phyloP scores from a whole-genome alignment of 2,797 vertebrate genomes.

The Dendrocincla tyrannina region DNA sequence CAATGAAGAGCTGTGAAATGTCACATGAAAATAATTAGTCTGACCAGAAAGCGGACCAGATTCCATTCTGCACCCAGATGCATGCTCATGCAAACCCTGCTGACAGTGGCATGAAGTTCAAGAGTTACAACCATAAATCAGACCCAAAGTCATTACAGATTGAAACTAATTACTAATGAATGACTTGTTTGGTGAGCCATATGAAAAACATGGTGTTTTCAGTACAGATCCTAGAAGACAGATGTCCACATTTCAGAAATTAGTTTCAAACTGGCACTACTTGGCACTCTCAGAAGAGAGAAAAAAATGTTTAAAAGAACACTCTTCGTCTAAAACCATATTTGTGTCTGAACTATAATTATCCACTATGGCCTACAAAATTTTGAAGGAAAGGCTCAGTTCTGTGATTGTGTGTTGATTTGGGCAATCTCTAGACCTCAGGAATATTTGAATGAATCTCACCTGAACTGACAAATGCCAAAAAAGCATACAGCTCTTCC shows the following conservation, averaged over 20 bases:
- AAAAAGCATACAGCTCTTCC: neutral
- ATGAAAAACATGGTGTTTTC: constrained; percentile 59
- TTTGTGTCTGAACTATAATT: constrained; percentile 55
- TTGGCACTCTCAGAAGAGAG: neutral
- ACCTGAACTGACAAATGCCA: neutral
- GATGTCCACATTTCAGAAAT: constrained; percentile 59
- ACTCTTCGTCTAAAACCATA: neutral
- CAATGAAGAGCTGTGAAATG: neutral
- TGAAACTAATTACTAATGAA: constrained; percentile 38
- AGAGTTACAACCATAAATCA: neutral
- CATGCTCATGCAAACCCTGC: neutral
- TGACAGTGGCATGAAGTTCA: neutral
- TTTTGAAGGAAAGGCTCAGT: neutral
- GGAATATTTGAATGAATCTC: neutral
- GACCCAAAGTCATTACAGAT: neutral
- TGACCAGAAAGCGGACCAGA: neutral
- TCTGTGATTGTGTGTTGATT: neutral
- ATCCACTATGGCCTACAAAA: neutral
- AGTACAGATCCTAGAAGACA: constrained; percentile 55
- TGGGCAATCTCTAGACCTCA: neutral
- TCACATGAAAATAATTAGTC: neutral
- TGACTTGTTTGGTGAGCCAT: constrained; percentile 44
- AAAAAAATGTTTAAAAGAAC: constrained; percentile 11
- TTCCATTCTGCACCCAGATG: neutral
- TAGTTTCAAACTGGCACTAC: constrained; percentile 34